A percentile compares a stretch with the other conserved stretches of the same genome.
These are phyloP conservation scores for Autographa pulchrina DNA, from an alignment of 2,888 invertebrate genomes.

Conservation along the genomic window DNA sequence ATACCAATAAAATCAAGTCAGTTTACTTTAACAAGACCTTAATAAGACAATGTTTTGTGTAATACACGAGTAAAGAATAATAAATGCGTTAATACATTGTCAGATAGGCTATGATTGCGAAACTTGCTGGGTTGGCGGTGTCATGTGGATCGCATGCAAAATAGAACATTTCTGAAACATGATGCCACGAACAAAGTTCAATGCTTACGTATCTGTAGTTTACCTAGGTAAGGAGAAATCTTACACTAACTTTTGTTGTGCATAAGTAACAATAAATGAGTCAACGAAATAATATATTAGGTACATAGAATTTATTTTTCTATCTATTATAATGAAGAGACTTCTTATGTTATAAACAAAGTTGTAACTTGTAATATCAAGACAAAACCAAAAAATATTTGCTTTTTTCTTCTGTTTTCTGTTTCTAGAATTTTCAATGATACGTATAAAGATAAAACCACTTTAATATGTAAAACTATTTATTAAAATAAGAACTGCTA, in stretches of 20 bases:
- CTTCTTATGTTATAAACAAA: no score
- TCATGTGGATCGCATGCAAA: slow-evolving; percentile 54
- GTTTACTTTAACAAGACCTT: not conserved
- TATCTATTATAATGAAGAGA: no score
- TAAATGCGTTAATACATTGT: slow-evolving; percentile 40
- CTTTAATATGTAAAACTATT: no score
- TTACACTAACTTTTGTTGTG: not conserved
- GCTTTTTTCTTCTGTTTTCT: no score
- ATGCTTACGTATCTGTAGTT: slow-evolving; percentile 30
- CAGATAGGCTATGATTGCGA: slow-evolving; percentile 59
- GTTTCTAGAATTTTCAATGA: no score
- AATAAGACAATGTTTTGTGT: slow-evolving; percentile 2
- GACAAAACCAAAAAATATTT: no score
- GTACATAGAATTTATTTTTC: no score
- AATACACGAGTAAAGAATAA: slow-evolving; percentile 44
- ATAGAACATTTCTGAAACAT: slow-evolving; percentile 57
- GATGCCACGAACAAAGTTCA: slow-evolving; percentile 55
- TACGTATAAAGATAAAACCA: no score
- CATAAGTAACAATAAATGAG: no score
- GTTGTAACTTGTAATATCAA: no score
- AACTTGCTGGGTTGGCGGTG: slow-evolving; percentile 55
- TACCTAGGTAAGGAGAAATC: slow-evolving; percentile 15
- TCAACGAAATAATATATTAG: no score
- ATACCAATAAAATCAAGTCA: not conserved
- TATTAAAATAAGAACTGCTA: not conserved